phyloP scores from a whole-genome alignment of 2,797 vertebrate genomes.

The Alosa sapidissima region DNA sequence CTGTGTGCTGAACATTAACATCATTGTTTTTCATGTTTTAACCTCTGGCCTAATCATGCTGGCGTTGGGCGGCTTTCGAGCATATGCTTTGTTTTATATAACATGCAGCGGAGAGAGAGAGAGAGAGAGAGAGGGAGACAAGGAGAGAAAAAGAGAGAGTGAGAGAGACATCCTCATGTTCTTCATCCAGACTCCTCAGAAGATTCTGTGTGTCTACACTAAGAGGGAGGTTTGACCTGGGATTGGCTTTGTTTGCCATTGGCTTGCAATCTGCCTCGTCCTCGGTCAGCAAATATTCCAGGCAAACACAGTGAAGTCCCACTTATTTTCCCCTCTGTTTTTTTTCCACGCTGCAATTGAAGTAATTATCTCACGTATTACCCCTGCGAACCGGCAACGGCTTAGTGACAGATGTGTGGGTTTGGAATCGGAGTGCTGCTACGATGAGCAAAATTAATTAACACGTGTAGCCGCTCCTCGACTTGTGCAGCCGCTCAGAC shows the following conservation, averaged over 20 bases:
- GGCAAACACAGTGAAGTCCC: not conserved
- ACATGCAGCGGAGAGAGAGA: not conserved
- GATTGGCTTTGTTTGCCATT: not conserved
- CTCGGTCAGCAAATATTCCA: not conserved
- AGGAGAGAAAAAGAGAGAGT: not conserved
- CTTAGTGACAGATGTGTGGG: conserved; percentile 48
- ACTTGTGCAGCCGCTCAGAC: not conserved
- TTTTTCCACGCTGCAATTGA: conserved; percentile 46
- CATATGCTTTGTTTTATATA: not conserved
- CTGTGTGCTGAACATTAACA: conserved; percentile 8
- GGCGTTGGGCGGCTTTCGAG: not conserved
- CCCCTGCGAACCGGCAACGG: conserved; percentile 49
- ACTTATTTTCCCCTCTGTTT: conserved; percentile 29
- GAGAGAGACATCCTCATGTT: not conserved
- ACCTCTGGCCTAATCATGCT: conserved; percentile 25
- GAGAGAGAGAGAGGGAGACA: conserved; percentile 5
- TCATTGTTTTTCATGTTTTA: conserved; percentile 22
- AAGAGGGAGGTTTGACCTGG: conserved; percentile 14
- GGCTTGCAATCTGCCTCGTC: not conserved
- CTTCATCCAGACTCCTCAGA: not conserved
- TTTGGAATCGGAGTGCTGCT: conserved; percentile 47
- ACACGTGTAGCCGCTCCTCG: conserved; percentile 36
- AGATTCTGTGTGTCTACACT: not conserved
- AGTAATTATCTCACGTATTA: conserved; percentile 56
- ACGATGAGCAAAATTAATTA: conserved; percentile 57